Conservation (phyloP, 2,113 vertebrate species). For the Steatornis caripensis region DNA sequence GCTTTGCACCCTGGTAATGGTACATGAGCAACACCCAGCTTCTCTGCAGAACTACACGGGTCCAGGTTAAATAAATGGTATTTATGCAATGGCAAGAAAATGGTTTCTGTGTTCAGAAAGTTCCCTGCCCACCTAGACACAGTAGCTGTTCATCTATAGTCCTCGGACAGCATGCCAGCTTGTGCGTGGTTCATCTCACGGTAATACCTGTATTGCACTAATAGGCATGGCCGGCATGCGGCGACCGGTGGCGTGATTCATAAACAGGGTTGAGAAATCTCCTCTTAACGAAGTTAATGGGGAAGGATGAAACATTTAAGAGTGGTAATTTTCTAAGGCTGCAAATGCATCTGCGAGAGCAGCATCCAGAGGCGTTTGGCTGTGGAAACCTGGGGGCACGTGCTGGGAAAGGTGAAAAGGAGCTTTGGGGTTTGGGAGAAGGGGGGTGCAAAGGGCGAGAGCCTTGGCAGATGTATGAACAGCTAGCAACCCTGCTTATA, state of each 20-base stretch:
- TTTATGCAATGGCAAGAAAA: neutral
- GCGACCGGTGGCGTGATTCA: neutral
- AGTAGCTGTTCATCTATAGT: neutral
- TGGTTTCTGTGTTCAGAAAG: neutral
- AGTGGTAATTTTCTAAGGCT: neutral
- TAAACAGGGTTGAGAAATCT: constrained; percentile 29
- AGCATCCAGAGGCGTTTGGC: neutral
- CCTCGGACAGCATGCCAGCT: constrained; percentile 28
- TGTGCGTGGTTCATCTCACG: neutral
- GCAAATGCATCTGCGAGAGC: neutral
- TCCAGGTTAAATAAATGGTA: neutral
- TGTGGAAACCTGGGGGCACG: neutral
- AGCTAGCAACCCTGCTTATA: constrained; percentile 53
- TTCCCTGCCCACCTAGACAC: constrained; percentile 58
- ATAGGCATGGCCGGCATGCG: constrained; percentile 36
- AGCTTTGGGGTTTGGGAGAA: neutral
- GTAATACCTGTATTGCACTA: neutral
- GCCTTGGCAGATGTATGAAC: neutral
- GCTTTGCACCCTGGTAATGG: neutral
- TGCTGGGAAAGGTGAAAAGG: neutral
- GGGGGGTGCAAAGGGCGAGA: neutral
- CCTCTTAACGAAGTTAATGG: neutral
- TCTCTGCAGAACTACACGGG: neutral
- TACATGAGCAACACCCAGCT: fast-evolving
- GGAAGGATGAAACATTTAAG: neutral